Percentiles rank a stretch among this genome's conserved stretches.
phyloP scores from a whole-genome alignment of 2,888 invertebrate species.

The Leptinotarsa haldemani region DNA sequence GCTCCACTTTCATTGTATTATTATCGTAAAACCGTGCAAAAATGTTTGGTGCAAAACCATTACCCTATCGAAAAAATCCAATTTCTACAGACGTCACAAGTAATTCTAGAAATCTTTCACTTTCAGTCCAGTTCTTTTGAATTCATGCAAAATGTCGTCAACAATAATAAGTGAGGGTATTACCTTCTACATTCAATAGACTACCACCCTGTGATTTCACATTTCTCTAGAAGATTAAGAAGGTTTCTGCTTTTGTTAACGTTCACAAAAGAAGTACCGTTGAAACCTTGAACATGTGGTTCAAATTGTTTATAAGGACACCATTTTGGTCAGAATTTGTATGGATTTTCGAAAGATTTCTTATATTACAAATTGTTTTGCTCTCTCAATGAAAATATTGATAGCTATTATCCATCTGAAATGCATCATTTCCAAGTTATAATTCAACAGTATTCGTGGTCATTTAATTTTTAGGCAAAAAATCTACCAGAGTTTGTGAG shows the following conservation, averaged over 20 bases:
- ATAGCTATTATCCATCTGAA: too few species aligned
- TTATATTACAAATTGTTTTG: background rate
- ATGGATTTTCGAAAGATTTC: background rate
- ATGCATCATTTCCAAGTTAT: too few species aligned
- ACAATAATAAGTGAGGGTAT: constrained; percentile 34
- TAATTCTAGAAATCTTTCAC: constrained; percentile 1
- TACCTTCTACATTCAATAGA: constrained; percentile 36
- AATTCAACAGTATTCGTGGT: too few species aligned
- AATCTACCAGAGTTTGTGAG: too few species aligned
- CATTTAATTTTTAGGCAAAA: too few species aligned
- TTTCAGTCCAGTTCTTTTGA: constrained; percentile 23
- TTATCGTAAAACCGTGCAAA: background rate
- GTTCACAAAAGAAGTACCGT: constrained; percentile 17
- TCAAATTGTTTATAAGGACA: constrained; percentile 5
- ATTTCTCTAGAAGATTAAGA: constrained; percentile 33
- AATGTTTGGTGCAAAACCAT: too few species aligned
- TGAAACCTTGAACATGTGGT: constrained; percentile 12
- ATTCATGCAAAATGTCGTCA: constrained; percentile 29
- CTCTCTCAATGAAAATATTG: too few species aligned
- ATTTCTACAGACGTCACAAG: background rate
- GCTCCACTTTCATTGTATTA: background rate
- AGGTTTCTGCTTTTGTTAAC: constrained; percentile 28
- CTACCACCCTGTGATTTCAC: constrained; percentile 39
- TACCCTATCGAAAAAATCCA: background rate
- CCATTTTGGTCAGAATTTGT: background rate